These are phyloP conservation scores for Oncorhynchus gorbuscha DNA, from an alignment of 2,113 vertebrate species.

Conservation along the genomic window DNA sequence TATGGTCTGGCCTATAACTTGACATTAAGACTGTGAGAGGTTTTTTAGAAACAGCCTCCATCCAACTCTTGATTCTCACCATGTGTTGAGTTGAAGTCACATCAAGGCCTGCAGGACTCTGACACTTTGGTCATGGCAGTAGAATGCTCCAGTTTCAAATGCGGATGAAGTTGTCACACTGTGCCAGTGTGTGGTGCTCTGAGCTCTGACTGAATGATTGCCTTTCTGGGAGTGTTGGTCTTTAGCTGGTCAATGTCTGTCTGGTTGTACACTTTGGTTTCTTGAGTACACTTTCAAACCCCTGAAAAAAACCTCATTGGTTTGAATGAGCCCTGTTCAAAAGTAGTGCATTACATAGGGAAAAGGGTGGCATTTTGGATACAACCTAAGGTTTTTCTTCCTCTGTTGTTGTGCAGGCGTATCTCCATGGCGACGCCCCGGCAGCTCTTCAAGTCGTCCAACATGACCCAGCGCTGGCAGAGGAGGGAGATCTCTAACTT, in stretches of 20 bases:
- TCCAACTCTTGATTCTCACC: not conserved
- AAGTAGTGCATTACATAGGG: not conserved
- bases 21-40: not conserved
- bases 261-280: too few relatives aligned
- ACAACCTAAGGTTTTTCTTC: not conserved
- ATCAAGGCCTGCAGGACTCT: not conserved
- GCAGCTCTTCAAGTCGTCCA: slow-evolving; percentile 98
- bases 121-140: not conserved
- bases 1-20: not conserved
- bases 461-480: slow-evolving; percentile 99
- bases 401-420: slow-evolving; percentile 74
- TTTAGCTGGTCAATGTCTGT: too few relatives aligned
- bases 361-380: not conserved
- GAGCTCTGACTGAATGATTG: too few relatives aligned
- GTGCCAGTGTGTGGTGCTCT: too few relatives aligned
- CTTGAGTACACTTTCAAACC: too few relatives aligned
- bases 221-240: too few relatives aligned
- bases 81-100: not conserved
- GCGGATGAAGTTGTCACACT: too few relatives aligned
- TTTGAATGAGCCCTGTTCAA: not conserved
- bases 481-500: slow-evolving; percentile 98
- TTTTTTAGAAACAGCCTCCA: not conserved
- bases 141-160: not conserved
- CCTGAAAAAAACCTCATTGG: too few relatives aligned
- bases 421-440: slow-evolving; percentile 91